A percentile compares a stretch with the other conserved stretches of the same genome.
These are phyloP conservation scores for Vombatus ursinus DNA, from an alignment of 2,113 vertebrate genomes.

Conservation along the genomic window DNA sequence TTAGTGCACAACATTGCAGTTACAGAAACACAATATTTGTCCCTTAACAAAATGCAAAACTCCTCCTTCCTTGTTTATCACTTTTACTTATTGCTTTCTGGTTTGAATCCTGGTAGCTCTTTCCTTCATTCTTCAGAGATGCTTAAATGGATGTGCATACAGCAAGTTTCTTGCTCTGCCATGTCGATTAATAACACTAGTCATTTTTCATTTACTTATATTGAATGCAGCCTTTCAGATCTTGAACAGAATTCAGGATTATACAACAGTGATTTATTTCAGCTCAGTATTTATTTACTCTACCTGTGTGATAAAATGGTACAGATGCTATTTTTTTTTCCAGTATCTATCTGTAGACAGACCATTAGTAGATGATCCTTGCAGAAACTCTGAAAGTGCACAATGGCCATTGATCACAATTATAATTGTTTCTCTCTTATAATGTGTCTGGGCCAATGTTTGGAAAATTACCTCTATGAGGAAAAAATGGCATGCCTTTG, in stretches of 20 bases:
- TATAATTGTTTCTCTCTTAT: conserved; percentile 5
- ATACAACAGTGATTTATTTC: conserved; percentile 38
- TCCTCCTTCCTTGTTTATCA: background rate
- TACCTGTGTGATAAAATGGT: background rate
- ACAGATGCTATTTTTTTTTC: background rate
- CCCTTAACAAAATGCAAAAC: background rate
- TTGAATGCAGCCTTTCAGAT: conserved; percentile 9
- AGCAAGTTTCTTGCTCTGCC: background rate
- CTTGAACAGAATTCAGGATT: background rate
- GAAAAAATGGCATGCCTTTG: background rate
- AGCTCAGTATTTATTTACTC: conserved; percentile 18
- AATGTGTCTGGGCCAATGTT: background rate
- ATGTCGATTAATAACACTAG: background rate
- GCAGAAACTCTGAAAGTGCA: background rate
- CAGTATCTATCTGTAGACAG: background rate
- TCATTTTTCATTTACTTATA: conserved; percentile 22
- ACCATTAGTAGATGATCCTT: background rate
- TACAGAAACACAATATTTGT: background rate
- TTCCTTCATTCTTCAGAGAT: conserved; percentile 23
- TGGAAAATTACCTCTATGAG: background rate
- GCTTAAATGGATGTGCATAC: background rate
- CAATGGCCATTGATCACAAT: background rate
- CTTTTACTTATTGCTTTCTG: background rate
- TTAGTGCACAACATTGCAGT: background rate
- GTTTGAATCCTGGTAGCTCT: background rate